Conservation (phyloP, 2,888 invertebrate genomes). For the Nematopogon swammerdamellus region DNA sequence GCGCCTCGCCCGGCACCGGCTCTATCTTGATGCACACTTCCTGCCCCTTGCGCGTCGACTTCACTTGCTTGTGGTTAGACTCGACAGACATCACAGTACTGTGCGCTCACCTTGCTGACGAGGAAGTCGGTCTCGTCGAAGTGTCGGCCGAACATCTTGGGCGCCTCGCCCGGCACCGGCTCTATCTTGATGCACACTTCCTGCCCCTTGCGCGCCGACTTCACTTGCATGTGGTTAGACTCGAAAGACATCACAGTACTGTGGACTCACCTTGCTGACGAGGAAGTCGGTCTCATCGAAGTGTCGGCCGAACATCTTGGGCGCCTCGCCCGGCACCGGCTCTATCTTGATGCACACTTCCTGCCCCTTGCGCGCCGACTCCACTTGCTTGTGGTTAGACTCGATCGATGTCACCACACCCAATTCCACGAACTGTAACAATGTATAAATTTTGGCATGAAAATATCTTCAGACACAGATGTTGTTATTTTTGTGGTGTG, state of each 20-base stretch:
- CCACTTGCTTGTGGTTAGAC: slow-evolving; percentile 92
- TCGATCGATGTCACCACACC: slow-evolving; percentile 95
- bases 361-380: slow-evolving; percentile 92
- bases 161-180: no score
- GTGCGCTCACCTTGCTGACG: slow-evolving; percentile 88
- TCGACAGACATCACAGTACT: no score
- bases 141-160: slow-evolving; percentile 98
- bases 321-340: slow-evolving; percentile 95
- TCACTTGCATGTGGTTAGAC: no score
- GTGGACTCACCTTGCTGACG: slow-evolving; percentile 88
- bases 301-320: slow-evolving; percentile 98
- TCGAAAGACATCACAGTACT: no score
- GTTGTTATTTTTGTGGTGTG: background rate
- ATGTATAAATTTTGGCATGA: no score
- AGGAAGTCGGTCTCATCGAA: slow-evolving; percentile 95
- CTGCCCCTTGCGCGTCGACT: no score
- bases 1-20: no score
- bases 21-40: no score
- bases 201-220: no score
- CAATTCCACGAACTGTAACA: slow-evolving; percentile 81
- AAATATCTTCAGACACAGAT: background rate
- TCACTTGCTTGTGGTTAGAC: no score
- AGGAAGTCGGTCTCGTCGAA: slow-evolving; percentile 95
- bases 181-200: no score
- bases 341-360: slow-evolving; percentile 98